Conservation (phyloP, 1,140 invertebrate species). For the Drosophila sulfurigaster region DNA sequence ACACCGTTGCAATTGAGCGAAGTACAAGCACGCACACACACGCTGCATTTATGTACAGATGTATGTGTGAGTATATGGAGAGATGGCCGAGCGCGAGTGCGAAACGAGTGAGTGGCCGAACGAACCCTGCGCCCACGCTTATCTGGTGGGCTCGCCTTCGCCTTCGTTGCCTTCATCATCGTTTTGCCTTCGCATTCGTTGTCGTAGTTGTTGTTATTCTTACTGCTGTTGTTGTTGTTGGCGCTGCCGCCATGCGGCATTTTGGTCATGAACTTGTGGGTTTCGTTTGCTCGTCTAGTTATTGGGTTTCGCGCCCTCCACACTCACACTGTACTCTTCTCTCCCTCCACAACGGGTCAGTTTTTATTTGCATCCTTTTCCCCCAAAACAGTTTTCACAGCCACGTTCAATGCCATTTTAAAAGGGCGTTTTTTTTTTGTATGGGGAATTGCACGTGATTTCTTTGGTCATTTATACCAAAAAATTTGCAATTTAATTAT, state of each 20-base stretch:
- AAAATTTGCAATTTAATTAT: constrained; percentile 14
- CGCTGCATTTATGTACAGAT: constrained; percentile 15
- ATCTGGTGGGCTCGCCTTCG: constrained; percentile 50
- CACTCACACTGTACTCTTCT: background rate
- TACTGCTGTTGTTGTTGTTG: constrained; percentile 3
- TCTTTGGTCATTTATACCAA: background rate
- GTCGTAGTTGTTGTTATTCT: background rate
- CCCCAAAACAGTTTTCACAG: background rate
- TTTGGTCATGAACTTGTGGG: constrained; percentile 82
- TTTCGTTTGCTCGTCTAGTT: constrained; percentile 37
- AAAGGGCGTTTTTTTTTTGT: constrained; percentile 5
- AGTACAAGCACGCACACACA: constrained; percentile 21
- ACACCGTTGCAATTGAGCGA: constrained; percentile 41
- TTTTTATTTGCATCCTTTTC: constrained; percentile 11
- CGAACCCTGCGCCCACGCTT: constrained; percentile 66
- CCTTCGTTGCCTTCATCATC: constrained; percentile 6
- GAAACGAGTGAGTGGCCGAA: constrained; percentile 25
- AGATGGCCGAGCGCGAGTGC: constrained; percentile 11
- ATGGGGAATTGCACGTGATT: constrained; percentile 26
- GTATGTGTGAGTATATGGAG: constrained; percentile 12
- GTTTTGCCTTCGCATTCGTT: constrained; percentile 22
- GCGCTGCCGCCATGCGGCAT: constrained; percentile 55
- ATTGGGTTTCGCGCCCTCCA: constrained; percentile 7
- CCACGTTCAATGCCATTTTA: constrained; percentile 20
- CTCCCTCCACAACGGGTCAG: constrained; percentile 7